Percentiles rank a stretch among this genome's conserved stretches.
Evolutionary conservation across 2,113 vertebrate genomes (phyloP).

Genomic region (Corydoras maculifer): DNA sequence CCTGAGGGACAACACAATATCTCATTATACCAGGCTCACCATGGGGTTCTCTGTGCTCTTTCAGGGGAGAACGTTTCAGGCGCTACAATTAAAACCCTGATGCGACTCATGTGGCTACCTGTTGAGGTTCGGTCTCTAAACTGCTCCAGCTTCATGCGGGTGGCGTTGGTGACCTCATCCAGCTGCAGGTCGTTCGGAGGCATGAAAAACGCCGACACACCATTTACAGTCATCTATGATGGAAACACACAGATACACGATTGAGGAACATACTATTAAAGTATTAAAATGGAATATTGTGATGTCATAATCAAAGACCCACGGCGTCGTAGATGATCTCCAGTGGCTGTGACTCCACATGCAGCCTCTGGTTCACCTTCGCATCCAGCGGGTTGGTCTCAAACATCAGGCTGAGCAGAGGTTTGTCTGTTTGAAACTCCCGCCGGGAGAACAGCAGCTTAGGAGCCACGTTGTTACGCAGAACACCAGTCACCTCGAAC

Average conservation of each 20-base stretch:
- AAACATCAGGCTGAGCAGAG: constrained; percentile 81
- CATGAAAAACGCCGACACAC: constrained; percentile 83
- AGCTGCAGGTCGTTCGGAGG: constrained; percentile 84
- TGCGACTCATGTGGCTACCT: constrained; percentile 56
- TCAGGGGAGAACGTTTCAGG: no score
- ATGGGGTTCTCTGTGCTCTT: no score
- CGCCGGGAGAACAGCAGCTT: constrained; percentile 78
- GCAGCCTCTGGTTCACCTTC: constrained; percentile 77
- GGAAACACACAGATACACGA: constrained; percentile 26
- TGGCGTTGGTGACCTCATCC: constrained; percentile 86
- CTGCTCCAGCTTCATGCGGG: constrained; percentile 93
- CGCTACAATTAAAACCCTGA: no score
- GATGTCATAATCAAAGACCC: constrained; percentile 48
- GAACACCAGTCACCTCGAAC: constrained; percentile 81
- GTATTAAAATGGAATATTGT: no score
- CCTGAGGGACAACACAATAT: constrained; percentile 59
- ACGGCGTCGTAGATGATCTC: constrained; percentile 97
- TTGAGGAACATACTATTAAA: no score
- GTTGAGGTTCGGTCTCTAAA: constrained; percentile 93
- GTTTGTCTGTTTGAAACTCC: constrained; percentile 58
- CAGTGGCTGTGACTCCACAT: constrained; percentile 83
- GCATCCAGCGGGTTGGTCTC: constrained; percentile 91
- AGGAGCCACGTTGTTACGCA: constrained; percentile 63
- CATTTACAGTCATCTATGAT: constrained; percentile 84
- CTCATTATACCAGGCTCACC: no score